Base-by-base conservation (phyloP, 2,888 invertebrate genomes). In the Temnothorax unifasciatus region DNA sequence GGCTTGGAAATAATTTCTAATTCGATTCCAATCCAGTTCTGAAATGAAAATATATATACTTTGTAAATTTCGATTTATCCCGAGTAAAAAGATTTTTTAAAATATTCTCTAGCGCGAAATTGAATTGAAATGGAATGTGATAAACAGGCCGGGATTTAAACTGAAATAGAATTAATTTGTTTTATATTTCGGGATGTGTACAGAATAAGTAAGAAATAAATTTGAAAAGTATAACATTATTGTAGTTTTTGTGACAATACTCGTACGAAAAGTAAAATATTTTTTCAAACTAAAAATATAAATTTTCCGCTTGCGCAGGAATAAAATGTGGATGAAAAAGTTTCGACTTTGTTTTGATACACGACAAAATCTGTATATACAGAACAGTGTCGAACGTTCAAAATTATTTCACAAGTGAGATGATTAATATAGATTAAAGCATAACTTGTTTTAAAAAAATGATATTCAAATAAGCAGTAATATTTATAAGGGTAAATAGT, bases 271-370 rank as follows among this genome's bases (percentile, higher is more conserved):
- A 50, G 0, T 25, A 47, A 66, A 66, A 66, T 66, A 64, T 68
- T 68, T 68, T 66, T 68, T 68, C 25, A 50, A 41, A 68, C 25
- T 44, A 0, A 44, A 25, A 25, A 66, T 66, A 18, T 66, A 44
- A 44, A 47, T 68, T 68, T 47, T 68, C 11, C 11, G 8, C 25
- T 68, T 47, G 44, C 47, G 29, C 18, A 18, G 8, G 1, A 66
- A 18, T 47, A 47, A 68, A 68, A 68, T 41, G 44, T 25, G 25
- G 9, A 66, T 66, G 9, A 25, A 66, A 66, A 25, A 44, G 25
- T 44, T 66, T 18, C 8, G 64, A 64, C 38, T 38, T 63, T 38
- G n/a, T 64, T 64, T 41, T 44, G 25, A 66, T 9, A 18, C 3
- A 4, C 11, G 15, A 25, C 13, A 4, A 44, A 41, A 44, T 64